Conservation (phyloP, 1,140 invertebrate genomes). For the Drosophila pallidifrons region DNA sequence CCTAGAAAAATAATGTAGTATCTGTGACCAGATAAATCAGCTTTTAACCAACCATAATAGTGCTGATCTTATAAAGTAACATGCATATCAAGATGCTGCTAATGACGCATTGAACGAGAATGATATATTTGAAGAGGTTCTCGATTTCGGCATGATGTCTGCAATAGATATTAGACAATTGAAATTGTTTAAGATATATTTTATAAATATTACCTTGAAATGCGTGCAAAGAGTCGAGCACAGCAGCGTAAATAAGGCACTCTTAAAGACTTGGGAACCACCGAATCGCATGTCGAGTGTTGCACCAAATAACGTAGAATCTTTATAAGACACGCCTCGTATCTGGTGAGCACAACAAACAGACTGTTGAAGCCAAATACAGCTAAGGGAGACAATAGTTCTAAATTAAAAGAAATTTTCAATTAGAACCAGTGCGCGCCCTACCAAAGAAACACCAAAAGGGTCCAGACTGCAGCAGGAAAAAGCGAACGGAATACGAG, state of each 20-base stretch:
- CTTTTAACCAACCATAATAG: slow-evolving; percentile 49
- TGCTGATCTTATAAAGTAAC: slow-evolving; percentile 75
- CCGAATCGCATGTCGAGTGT: slow-evolving; percentile 51
- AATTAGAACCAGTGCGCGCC: background rate
- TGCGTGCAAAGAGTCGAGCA: slow-evolving; percentile 62
- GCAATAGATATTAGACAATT: background rate
- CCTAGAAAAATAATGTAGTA: slow-evolving; percentile 15
- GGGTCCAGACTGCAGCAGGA: slow-evolving; percentile 60
- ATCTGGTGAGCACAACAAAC: slow-evolving; percentile 64
- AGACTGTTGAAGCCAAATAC: slow-evolving; percentile 73
- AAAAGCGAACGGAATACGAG: slow-evolving; percentile 62
- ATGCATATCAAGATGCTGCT: slow-evolving; percentile 74
- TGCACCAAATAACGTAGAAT: slow-evolving; percentile 56
- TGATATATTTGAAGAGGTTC: slow-evolving; percentile 67
- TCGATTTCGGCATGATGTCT: slow-evolving; percentile 67
- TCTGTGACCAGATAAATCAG: background rate
- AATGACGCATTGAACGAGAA: slow-evolving; percentile 64
- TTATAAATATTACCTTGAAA: slow-evolving; percentile 46
- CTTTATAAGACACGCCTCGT: slow-evolving; percentile 61
- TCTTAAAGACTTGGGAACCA: slow-evolving; percentile 47
- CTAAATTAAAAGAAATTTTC: background rate
- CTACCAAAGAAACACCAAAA: slow-evolving; percentile 67
- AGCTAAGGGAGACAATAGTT: slow-evolving; percentile 27
- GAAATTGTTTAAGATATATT: background rate
- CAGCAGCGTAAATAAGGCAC: slow-evolving; percentile 58